Base-by-base conservation (phyloP, 2,113 vertebrate genomes). In the Caretta caretta region DNA sequence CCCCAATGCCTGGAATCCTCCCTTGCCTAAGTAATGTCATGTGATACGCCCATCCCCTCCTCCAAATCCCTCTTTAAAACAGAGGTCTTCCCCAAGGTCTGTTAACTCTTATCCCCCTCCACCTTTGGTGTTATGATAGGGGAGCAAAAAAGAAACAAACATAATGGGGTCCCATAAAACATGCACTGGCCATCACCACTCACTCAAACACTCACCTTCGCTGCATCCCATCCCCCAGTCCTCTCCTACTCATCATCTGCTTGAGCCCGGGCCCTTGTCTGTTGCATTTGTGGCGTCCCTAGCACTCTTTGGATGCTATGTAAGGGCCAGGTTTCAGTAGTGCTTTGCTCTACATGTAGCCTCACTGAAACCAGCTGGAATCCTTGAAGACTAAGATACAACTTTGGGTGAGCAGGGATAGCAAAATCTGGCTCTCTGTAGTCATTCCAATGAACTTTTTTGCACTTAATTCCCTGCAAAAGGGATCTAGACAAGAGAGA, bases 101-200 rank as follows among this genome's bases (percentile, higher is more conserved):
- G 51, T 88, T 86, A 95, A 95, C 90, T 14, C 49, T 88, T 87
- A 94, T 16, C 17, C 65, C 65, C 8, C 65, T 38, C 65, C 8
- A 10, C 65, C 17, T 72, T 38, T n/a, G 65, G n/a, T 10, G 65
- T 38, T 17, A 72, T 17, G 31, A 17, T 10, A 90, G n/a, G 24
- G 35, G 51, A 87, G 83, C 31, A 42, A 83, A 90, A 84, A 87
- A 84, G 50, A 78, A 56, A 29, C 84, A 69, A 92, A 94, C 93
- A 96, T 90, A 90, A 76, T 0, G 8, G 96, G 96, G 65, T 96
- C 85, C 91, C 95, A 97, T 96, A 93, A 95, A 97, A 96, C 94
- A 76, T 94, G 38, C 80, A 92, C 85, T 83, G 92, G 72, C 62
- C 90, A 76, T 91, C 94, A 75, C 76, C 87, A 85, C 82, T 96